A percentile compares a stretch with the other conserved stretches of the same genome.
Evolutionary conservation across 2,888 invertebrate genomes (phyloP).

Genomic region (Lasioglossum marginatum): DNA sequence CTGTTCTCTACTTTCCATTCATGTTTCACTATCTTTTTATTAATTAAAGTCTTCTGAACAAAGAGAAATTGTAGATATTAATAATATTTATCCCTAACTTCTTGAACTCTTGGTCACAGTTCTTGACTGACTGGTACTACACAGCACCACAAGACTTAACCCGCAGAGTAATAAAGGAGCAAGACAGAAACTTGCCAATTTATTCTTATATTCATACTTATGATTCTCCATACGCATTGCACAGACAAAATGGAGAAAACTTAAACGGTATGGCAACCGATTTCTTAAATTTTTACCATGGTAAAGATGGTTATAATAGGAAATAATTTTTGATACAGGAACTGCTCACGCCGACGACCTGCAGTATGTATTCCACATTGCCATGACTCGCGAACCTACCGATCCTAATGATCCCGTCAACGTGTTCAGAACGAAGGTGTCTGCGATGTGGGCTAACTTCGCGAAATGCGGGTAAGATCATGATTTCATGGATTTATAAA

Average conservation of each 20-base stretch:
- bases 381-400: not conserved
- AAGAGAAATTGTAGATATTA: not conserved
- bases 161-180: not conserved
- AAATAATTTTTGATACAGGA: not conserved
- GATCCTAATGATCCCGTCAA: slow-evolving; percentile 1
- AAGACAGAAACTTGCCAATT: not conserved
- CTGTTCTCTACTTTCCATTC: not conserved
- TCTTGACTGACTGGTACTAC: not conserved
- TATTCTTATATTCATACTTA: not conserved
- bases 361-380: not conserved
- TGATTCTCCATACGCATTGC: not conserved
- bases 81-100: not conserved
- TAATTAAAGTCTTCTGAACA: not conserved
- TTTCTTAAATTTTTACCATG: not conserved
- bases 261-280: not conserved
- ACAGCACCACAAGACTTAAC: not conserved
- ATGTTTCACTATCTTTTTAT: not conserved
- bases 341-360: not conserved
- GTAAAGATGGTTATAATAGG: not conserved
- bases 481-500: not conserved
- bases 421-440: not conserved
- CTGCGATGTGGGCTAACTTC: slow-evolving; percentile 2
- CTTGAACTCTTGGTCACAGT: not conserved
- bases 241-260: not conserved
- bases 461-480: slow-evolving; percentile 9